phyloP scores from a whole-genome alignment of 2,797 vertebrate species.

The Parotocinclus haroldoi region DNA sequence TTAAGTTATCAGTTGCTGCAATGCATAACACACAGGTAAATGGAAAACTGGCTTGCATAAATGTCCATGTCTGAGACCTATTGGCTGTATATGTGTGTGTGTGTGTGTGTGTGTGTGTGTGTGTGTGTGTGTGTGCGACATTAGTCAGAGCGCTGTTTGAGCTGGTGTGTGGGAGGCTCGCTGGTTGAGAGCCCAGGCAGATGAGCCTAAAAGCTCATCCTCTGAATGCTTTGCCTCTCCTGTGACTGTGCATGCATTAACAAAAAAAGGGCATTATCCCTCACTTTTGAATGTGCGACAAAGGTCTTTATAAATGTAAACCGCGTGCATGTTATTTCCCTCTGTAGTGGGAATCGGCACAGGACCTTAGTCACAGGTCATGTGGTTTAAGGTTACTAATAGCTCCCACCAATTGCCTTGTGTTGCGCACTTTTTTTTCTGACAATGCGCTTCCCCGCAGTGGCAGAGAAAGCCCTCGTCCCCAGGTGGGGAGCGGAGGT shows the following conservation, averaged over 20 bases:
- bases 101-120: slow-evolving; percentile 8
- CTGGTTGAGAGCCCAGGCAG: slow-evolving; percentile 33
- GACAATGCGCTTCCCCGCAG: slow-evolving; percentile 70
- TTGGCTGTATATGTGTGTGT: slow-evolving; percentile 23
- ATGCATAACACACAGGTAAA: slow-evolving; percentile 28
- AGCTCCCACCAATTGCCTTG: slow-evolving; percentile 71
- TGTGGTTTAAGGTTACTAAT: slow-evolving; percentile 78
- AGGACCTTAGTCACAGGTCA: slow-evolving; percentile 76
- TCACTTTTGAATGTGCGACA: slow-evolving; percentile 56
- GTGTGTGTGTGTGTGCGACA: slow-evolving; percentile 11
- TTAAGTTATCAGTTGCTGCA: slow-evolving; percentile 25
- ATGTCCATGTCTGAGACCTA: slow-evolving; percentile 35
- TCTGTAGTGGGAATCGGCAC: slow-evolving; percentile 71
- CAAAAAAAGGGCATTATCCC: slow-evolving; percentile 51
- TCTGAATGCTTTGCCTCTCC: slow-evolving; percentile 46
- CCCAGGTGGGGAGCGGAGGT: slow-evolving; percentile 65
- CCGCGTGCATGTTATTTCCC: slow-evolving; percentile 51
- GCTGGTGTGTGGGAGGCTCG: slow-evolving; percentile 38
- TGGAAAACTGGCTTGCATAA: slow-evolving; percentile 38
- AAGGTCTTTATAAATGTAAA: slow-evolving; percentile 63
- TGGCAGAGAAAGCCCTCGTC: slow-evolving; percentile 68
- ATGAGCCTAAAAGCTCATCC: slow-evolving; percentile 44
- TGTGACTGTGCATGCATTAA: slow-evolving; percentile 57
- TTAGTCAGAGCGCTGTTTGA: slow-evolving; percentile 30
- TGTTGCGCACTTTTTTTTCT: slow-evolving; percentile 67